Base-by-base conservation (phyloP, 1,140 invertebrate species). In the Saccostrea cuccullata region DNA sequence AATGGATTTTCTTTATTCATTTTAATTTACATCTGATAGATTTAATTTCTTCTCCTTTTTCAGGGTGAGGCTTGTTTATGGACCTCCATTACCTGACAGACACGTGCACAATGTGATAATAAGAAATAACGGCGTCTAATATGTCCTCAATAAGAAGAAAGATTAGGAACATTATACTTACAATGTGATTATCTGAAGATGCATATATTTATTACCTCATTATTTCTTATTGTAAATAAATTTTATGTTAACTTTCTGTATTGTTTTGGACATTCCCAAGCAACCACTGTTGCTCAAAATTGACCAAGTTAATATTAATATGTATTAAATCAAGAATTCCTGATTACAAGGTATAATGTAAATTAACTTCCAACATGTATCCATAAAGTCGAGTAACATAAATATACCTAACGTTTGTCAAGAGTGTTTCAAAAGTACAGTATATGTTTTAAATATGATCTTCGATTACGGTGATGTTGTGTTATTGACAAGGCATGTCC, bases 181-280 rank as follows among this genome's bases (percentile, higher is more conserved):
- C 5, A 36, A 40, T 36, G 70, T 77, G 70, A 77, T 77, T 77
- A 13, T 77, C 15, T 77, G 12, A 30, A 77, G 70, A 77, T 77
- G 70, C 70, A 77, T 36, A 77, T 77, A 77, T 77, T 77, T 77
- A 26, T 77, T 77, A 77, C 70, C 70, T 77, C 70, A 77, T 77
- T 30, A 77, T 64, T 64, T 64, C 58, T 64, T 30, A 77, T 40
- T 77, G 26, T 77, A 30, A 30, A 77, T 77, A 77, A 77, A 30
- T 26, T 30, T 73, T 36, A 77, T 77, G 70, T 30, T 77, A 36
- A 20, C 58, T 64, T 64, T 64, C n/a, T n/a, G n/a, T 17, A 6
- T 64, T 64, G 47, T 47, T 47, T 6, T 47, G 5, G 47, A 47
- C 47, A 47, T 8, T 47, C 47, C 47, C 47, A 6, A 6, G 47